Base-by-base conservation (phyloP, 2,888 invertebrate genomes). In the Brachyptera putata region DNA sequence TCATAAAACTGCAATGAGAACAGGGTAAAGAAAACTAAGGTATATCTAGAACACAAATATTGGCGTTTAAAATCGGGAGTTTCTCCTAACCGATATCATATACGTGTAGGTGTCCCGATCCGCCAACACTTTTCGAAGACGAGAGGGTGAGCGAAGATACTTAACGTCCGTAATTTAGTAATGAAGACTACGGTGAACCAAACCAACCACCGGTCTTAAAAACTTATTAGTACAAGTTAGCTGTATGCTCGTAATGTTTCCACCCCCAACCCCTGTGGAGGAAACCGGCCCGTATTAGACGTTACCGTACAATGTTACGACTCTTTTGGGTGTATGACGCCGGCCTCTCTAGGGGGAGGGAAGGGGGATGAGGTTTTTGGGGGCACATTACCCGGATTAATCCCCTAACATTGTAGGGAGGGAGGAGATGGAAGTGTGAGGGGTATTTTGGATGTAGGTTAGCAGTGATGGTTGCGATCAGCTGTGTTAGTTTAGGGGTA, bases 191-290 rank as follows among this genome's bases (percentile, higher is more conserved):
- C 34, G 55, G n/a, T n/a, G n/a, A 57, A 30, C 25, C 22, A 30
- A 30, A 16, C 26, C 49, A 30, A 26, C 49, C 53, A 25, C 50
- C 16, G 61, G 61, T 58, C 61, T 61, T 61, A 61, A 61, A 61
- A 61, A 61, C 37, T 61, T 61, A 61, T 61, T 61, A 61, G 61
- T 53, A 55, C 34, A 53, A 21, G 34, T 53, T 36, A 16, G 53
- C 36, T 30, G 30, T 30, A 9, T 16, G 34, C 14, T 26, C 49
- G 49, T 50, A 50, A 36, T 18, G 7, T 11, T 2, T 46, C 4
- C 43, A 24, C 22, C 39, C 16, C 22, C 30, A 1, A 21, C 24
- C 30, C 30, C 57, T 26, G 18, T 24, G 14, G 14, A n/a, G 41
- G 43, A 21, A n/a, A n/a, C n/a, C n/a, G n/a, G n/a, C 30, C 24